Base-by-base conservation (phyloP, 1,140 invertebrate genomes). In the Helicoverpa zea region DNA sequence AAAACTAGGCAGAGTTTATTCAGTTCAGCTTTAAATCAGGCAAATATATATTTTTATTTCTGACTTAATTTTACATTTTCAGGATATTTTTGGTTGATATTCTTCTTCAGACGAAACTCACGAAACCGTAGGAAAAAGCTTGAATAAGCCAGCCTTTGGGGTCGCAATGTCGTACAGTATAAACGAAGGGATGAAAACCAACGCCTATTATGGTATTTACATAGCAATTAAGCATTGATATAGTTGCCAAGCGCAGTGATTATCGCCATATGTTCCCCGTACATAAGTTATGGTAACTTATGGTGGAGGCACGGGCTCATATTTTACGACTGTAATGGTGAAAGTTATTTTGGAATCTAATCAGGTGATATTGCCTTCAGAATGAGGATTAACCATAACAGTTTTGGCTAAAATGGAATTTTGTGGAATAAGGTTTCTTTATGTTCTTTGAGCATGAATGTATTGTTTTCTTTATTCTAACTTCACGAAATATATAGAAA, bases 221-320 rank as follows among this genome's bases (percentile, higher is more conserved):
- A 56, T 58, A 1, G 14, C 18, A 58, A 18, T 58, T 58, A 58
- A 58, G 18, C 56, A 4, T 49, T 35, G 3, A 49, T 49, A 30
- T 30, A 16, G 61, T 64, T 16, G n/a, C 9, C 63, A 49, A 66
- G n/a, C 3, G 35, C 35, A 16, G 63, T 49, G 63, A 66, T 66
- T 66, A 35, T 16, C 35, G 43, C 63, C 63, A 66, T 18, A 49
- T 66, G 63, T 43, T 66, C 43, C 35, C 63, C 11, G n/a, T 35
- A n/a, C 63, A 66, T 66, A 47, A 49, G 35, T 66, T 49, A 66
- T 66, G 43, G 63, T 49, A 49, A 47, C 63, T 66, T 49, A 66
- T 66, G 63, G 35, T n/a, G 14, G 47, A 66, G 63, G 63, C 35
- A 66, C 18, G 43, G 43, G 16, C 14, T 66, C n/a, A 14, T 66